phyloP scores from a whole-genome alignment of 2,797 vertebrate genomes.

The Muscicapa comitata region DNA sequence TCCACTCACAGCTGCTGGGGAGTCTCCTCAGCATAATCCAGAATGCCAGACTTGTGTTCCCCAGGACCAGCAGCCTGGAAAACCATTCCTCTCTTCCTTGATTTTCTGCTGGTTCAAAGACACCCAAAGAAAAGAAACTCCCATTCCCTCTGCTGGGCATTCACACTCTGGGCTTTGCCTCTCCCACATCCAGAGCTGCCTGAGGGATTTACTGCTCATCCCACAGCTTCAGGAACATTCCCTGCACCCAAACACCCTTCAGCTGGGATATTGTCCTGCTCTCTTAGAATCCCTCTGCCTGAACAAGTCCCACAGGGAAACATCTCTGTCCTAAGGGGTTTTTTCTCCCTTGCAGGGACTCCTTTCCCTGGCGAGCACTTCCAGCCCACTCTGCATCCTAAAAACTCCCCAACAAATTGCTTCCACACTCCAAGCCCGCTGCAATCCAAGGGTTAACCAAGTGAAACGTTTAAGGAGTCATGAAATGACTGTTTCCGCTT shows the following conservation, averaged over 20 bases:
- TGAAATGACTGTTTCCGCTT: constrained; percentile 79
- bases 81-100: neutral
- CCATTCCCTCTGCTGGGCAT: accelerated
- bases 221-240: neutral
- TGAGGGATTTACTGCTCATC: neutral
- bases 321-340: neutral
- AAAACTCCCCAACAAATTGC: constrained; percentile 72
- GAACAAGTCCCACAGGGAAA: neutral
- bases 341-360: neutral
- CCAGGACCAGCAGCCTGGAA: neutral
- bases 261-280: accelerated
- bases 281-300: neutral
- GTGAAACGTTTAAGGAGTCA: constrained; percentile 77
- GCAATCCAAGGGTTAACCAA: constrained; percentile 76
- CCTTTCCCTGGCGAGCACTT: neutral
- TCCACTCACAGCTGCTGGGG: neutral
- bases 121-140: neutral
- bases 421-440: constrained; percentile 62
- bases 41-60: accelerated
- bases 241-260: neutral
- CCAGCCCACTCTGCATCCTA: constrained; percentile 38
- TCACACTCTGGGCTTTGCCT: neutral
- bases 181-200: accelerated
- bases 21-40: neutral
- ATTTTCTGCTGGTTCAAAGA: neutral